phyloP scores from a whole-genome alignment of 92 coral and sea anemone species.

The Phenganax marumi region DNA sequence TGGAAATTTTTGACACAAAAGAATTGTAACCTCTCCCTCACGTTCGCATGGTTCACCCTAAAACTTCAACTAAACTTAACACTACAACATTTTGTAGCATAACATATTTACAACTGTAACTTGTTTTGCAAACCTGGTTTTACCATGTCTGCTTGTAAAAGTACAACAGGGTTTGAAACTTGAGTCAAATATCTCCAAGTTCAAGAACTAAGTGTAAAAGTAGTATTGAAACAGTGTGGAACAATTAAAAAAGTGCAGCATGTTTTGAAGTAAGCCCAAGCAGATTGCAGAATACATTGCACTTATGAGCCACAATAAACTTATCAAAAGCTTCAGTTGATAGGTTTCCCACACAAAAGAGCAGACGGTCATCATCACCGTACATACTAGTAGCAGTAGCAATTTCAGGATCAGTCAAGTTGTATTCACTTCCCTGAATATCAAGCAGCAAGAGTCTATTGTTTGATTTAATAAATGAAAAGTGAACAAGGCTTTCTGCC shows the following conservation, averaged over 20 bases:
- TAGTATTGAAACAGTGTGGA: no score
- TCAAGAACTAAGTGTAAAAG: no score
- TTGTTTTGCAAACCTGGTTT: no score
- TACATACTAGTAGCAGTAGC: not conserved
- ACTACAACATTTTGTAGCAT: no score
- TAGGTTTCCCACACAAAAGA: slow-evolving; percentile 11
- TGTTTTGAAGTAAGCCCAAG: slow-evolving; percentile 1
- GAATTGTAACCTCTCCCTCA: no score
- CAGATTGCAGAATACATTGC: slow-evolving; percentile 16
- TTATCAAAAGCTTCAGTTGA: slow-evolving; percentile 1
- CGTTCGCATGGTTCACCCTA: no score
- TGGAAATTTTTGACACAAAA: no score
- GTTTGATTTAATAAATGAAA: slow-evolving; percentile 15
- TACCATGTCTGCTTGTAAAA: no score
- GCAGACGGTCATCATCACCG: not conserved
- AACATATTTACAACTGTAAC: no score
- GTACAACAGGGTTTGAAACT: no score
- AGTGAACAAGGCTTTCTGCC: slow-evolving; percentile 33
- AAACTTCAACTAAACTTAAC: no score
- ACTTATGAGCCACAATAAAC: not conserved
- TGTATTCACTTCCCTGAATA: slow-evolving; percentile 19
- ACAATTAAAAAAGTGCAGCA: not conserved
- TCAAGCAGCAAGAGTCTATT: slow-evolving; percentile 9
- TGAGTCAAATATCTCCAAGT: no score
- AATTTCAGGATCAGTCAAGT: slow-evolving; percentile 24